phyloP scores from a whole-genome alignment of 2,888 invertebrate species.

The Odiellus spinosus region DNA sequence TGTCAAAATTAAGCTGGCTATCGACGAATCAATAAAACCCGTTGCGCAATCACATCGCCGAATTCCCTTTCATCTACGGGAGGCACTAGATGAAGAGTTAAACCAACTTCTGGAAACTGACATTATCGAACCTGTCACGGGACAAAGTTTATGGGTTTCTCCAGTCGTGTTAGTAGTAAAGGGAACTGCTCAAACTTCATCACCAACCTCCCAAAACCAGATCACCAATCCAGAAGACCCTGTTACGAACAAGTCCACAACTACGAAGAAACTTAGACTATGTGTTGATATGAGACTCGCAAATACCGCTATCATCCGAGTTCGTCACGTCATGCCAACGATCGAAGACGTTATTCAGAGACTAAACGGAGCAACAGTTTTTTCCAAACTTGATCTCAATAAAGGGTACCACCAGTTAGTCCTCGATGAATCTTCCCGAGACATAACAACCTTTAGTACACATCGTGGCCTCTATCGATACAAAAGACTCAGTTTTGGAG shows the following conservation, averaged over 20 bases:
- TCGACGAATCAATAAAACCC: slow-evolving; percentile 11
- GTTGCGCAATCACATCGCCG: slow-evolving; percentile 14
- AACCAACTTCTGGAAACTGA: not conserved
- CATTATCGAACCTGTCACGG: not conserved
- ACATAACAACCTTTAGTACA: slow-evolving; percentile 29
- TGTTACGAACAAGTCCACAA: no score
- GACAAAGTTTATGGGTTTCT: not conserved
- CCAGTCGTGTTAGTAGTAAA: not conserved
- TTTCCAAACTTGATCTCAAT: slow-evolving; percentile 26
- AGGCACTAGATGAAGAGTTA: slow-evolving; percentile 5
- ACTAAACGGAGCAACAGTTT: slow-evolving; percentile 12
- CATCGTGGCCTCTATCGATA: slow-evolving; percentile 27
- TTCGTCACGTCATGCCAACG: slow-evolving; percentile 2
- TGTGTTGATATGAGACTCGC: slow-evolving; percentile 9
- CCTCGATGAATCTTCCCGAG: slow-evolving; percentile 23
- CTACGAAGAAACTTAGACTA: slow-evolving; percentile 1
- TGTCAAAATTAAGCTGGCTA: slow-evolving; percentile 6
- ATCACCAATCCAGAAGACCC: no score
- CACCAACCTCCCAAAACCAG: no score
- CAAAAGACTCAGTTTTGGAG: slow-evolving; percentile 30
- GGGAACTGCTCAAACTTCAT: not conserved
- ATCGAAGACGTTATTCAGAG: slow-evolving; percentile 5
- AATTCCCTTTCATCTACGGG: slow-evolving; percentile 18
- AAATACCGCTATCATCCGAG: slow-evolving; percentile 7
- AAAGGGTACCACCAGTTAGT: slow-evolving; percentile 29